A percentile compares a stretch with the other conserved stretches of the same genome.
phyloP scores from a whole-genome alignment of 92 coral and sea anemone genomes.

The Chrysogorgia sp. region DNA sequence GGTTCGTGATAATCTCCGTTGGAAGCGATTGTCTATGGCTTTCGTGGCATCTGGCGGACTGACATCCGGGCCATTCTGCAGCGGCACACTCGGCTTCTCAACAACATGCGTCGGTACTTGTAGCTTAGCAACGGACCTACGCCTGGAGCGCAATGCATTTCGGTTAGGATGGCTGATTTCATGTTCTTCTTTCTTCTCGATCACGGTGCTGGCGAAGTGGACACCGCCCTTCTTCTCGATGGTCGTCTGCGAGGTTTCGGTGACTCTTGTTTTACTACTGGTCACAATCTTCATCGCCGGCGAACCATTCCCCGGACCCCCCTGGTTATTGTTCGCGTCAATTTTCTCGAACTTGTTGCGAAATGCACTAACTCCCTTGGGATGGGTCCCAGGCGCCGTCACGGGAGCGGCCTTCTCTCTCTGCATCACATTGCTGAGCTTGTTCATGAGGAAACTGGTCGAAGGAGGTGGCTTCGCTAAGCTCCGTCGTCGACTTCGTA shows the following conservation, averaged over 20 bases:
- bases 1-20: constrained; percentile 36
- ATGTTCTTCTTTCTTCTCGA: constrained; percentile 34
- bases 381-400: constrained; percentile 6
- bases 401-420: constrained; percentile 28
- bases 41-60: constrained; percentile 20
- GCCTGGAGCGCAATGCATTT: constrained; percentile 43
- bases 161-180: constrained; percentile 47
- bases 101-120: constrained; percentile 4
- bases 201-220: background rate
- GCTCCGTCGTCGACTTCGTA: constrained; percentile 49
- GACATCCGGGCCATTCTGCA: constrained; percentile 30
- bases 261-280: constrained; percentile 4
- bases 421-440: constrained; percentile 46
- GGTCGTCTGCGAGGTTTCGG: constrained; percentile 1
- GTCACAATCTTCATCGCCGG: background rate
- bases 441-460: constrained; percentile 40
- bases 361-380: constrained; percentile 39
- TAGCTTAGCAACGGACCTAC: constrained; percentile 41
- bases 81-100: constrained; percentile 26
- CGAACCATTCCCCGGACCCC: constrained; percentile 2
- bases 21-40: constrained; percentile 37
- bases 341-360: constrained; percentile 33
- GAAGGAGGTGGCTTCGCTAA: constrained; percentile 42
- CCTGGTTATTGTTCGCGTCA: constrained; percentile 33
- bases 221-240: background rate